Base-by-base conservation (phyloP, 2,113 vertebrate genomes). In the Corvus hawaiiensis region DNA sequence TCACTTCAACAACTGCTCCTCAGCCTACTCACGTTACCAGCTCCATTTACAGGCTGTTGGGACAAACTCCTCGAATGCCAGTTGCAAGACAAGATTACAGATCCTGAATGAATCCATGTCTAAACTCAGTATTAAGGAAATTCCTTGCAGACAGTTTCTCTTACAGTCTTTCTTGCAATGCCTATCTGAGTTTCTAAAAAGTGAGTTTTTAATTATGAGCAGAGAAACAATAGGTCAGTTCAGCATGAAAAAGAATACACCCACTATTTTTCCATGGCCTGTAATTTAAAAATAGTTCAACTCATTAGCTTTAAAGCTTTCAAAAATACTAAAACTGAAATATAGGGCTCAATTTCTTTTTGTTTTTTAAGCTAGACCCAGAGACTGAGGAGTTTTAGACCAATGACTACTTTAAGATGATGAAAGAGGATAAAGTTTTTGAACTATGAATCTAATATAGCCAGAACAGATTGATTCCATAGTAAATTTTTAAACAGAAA, bases 191-290 rank as follows among this genome's bases (percentile, higher is more conserved):
- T 43, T 93, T 84, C 78, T 81, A 77, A 81, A 87, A 76, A 49
- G 41, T 1, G 3, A 84, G 64, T 30, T 87, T 92, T 94, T 87
- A 92, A 92, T 93, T 87, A 90, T 3, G 21, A 76, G 54, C 78
- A 54, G 39, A 84, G 69, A 92, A 96, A 95, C 93, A 96, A 96
- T 86, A 93, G 92, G 58, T 90, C 54, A 62, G 32, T 95, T 94
- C 83, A 93, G 43, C 54, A 73, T 76, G 69, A 84, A 75, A 93
- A 93, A 86, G 75, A 89, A 95, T 67, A 92, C 69, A 92, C 61
- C 80, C 89, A 51, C 74, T 94, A 64, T 84, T 95, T 93, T 93
- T 94, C 75, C 88, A 78, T 72, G 64, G 32, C 87, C 62, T 78
- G 21, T 73, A 87, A 89, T 89, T 73, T 91, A 89, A 93, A 95